Base-by-base conservation (phyloP, 2,113 vertebrate species). In the Zosterops borbonicus region DNA sequence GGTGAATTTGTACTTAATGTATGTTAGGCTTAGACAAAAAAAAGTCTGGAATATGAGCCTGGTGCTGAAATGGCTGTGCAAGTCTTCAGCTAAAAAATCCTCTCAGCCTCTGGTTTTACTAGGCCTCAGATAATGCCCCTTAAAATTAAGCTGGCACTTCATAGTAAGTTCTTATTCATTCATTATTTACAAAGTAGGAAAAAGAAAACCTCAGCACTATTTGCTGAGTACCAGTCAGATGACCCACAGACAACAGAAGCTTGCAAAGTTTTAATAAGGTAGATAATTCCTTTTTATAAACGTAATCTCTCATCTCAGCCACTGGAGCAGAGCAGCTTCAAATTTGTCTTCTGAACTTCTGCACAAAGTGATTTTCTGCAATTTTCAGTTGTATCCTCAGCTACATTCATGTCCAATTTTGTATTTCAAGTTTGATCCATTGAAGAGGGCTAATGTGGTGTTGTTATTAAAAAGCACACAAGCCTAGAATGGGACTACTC, bases 231-330 rank as follows among this genome's bases (percentile, higher is more conserved):
- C 50, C 47, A 67, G 63, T 47, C 91, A 93, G 86, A 83, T 86
- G 90, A 90, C 68, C 73, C 55, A 83, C 71, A 93, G 79, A 74
- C 90, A 92, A 92, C 35, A 92, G 91, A 92, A 93, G 71, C 86
- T 87, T 87, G 60, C 52, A 81, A 93, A 92, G 83, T 82, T 96
- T 94, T 92, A 90, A 90, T 86, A 95, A 94, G 76, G 47, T 49
- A 67, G 64, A 41, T 78, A 94, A 87, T 92, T 95, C 83, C 86
- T 87, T 89, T 94, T 81, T 68, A 89, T 71, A 83, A 75, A 67
- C 0, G 3, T 77, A 94, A 87, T 87, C 84, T 64, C 58, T 89
- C 4, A 0, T 89, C 73, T 90, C 47, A 78, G 73, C 47, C 69
- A 67, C 83, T 75, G 91, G 56, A 94, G 76, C 89, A 94, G 31